Percentiles rank a stretch among this genome's conserved stretches.
phyloP scores from a whole-genome alignment of 2,113 vertebrate species.

The Raja brachyura region DNA sequence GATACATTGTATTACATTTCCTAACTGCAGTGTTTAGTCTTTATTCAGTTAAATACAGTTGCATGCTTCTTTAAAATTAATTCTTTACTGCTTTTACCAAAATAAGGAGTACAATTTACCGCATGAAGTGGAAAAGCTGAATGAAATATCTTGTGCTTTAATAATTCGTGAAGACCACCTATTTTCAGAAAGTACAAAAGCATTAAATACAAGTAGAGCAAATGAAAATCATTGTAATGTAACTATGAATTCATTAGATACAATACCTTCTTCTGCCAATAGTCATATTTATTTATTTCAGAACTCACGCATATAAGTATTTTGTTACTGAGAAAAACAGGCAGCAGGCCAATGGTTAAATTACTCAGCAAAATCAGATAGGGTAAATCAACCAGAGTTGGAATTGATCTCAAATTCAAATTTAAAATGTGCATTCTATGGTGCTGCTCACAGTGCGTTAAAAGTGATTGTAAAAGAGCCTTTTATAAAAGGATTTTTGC shows the following conservation, averaged over 20 bases:
- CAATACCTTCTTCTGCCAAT: background rate
- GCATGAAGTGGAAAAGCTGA: conserved; percentile 20
- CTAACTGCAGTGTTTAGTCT: background rate
- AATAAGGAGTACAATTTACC: background rate
- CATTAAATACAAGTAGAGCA: background rate
- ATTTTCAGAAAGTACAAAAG: background rate
- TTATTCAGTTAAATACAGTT: background rate
- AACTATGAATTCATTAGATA: background rate
- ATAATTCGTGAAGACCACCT: background rate
- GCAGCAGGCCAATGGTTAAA: too few relatives aligned
- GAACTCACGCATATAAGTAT: background rate
- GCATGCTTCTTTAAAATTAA: background rate
- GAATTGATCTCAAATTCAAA: background rate
- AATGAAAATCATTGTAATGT: background rate
- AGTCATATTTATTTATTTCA: background rate
- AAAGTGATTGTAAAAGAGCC: too few relatives aligned
- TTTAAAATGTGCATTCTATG: too few relatives aligned
- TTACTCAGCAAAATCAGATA: background rate
- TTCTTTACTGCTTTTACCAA: background rate
- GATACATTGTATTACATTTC: background rate
- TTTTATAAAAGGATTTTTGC: too few relatives aligned
- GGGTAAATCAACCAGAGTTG: background rate
- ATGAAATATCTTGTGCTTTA: background rate
- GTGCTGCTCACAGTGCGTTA: too few relatives aligned
- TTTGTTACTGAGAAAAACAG: background rate